Conservation (phyloP, 2,113 vertebrate species). For the Aleadryas rufinucha region DNA sequence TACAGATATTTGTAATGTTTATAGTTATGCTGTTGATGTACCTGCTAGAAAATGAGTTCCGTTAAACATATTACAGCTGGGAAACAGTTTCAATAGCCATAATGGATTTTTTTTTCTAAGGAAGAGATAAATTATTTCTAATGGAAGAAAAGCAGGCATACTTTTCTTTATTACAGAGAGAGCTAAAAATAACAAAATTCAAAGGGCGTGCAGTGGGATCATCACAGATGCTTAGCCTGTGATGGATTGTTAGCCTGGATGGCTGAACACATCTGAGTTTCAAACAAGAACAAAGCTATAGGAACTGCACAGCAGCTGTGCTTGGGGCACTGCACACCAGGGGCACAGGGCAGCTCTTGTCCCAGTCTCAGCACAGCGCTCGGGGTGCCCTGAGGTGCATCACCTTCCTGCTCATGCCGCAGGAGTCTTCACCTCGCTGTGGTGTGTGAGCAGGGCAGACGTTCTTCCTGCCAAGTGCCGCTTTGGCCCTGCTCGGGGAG, state of each 20-base stretch:
- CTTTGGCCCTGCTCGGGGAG: not conserved
- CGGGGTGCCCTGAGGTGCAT: rapidly evolving
- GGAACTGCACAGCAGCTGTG: not conserved
- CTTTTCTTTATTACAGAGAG: not conserved
- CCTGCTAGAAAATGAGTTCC: not conserved
- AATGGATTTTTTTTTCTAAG: not conserved
- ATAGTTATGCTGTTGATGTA: not conserved
- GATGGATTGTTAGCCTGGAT: not conserved
- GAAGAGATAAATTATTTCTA: not conserved
- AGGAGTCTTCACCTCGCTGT: rapidly evolving
- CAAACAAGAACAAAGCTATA: not conserved
- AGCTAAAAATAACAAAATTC: not conserved
- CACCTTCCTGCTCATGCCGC: rapidly evolving
- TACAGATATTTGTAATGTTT: not conserved
- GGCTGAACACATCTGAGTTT: rapidly evolving
- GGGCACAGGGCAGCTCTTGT: not conserved
- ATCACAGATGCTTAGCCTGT: not conserved
- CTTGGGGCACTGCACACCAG: rapidly evolving
- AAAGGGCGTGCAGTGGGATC: rapidly evolving
- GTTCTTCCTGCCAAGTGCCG: not conserved
- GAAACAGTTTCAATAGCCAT: not conserved
- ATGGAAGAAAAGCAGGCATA: not conserved
- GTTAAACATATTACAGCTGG: not conserved
- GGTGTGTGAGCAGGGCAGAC: rapidly evolving
- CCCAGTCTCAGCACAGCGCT: not conserved